These are phyloP conservation scores for Peromyscus aztecus DNA, from an alignment of 2,797 vertebrate species.

Conservation along the genomic window DNA sequence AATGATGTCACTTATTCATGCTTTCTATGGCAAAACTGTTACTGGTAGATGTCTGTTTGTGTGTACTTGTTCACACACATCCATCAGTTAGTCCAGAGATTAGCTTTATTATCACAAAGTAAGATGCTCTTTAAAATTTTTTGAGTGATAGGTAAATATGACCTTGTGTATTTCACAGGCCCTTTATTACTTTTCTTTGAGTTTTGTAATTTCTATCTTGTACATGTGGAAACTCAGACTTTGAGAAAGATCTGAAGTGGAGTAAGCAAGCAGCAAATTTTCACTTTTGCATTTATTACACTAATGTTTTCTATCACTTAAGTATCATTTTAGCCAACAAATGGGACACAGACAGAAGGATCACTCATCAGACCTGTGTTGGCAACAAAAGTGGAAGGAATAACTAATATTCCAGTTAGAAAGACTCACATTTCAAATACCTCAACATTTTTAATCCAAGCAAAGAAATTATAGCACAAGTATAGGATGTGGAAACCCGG, in stretches of 20 bases:
- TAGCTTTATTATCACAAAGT: constrained; percentile 30
- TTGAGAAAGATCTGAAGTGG: neutral
- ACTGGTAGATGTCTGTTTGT: neutral
- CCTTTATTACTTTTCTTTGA: neutral
- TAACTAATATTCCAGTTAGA: constrained; percentile 51
- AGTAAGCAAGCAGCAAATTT: neutral
- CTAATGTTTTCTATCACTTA: neutral
- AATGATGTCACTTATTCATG: neutral
- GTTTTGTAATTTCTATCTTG: neutral
- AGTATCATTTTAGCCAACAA: neutral
- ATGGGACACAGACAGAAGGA: neutral
- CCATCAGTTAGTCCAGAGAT: constrained; percentile 4
- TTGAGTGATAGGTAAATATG: neutral
- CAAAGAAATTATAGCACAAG: constrained; percentile 68
- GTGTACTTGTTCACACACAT: constrained; percentile 7
- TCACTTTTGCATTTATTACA: neutral
- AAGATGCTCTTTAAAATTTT: neutral
- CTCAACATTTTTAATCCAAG: constrained; percentile 72
- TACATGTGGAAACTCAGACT: constrained; percentile 27
- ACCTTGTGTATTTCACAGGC: constrained; percentile 16
- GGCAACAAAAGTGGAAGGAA: constrained; percentile 50
- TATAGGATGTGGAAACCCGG: constrained; percentile 75
- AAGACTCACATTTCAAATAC: constrained; percentile 72
- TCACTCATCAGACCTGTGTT: constrained; percentile 39
- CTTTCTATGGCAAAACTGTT: neutral